Conservation (phyloP, 2,797 vertebrate genomes). For the Diplodus sargus region DNA sequence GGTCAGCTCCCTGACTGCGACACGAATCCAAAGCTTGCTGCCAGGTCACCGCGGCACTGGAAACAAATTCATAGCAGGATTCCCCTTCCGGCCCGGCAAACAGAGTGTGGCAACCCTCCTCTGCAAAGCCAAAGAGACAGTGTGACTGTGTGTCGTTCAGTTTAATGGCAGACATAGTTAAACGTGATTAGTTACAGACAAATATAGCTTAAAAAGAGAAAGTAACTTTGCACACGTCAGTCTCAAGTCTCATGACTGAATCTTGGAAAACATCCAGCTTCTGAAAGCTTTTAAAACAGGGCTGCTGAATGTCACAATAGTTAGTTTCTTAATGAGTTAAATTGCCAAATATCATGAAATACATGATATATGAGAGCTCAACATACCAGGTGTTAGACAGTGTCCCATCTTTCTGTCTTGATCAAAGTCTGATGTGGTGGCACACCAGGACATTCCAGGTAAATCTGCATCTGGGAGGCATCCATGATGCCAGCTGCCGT, state of each 20-base stretch:
- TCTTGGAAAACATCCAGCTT: not conserved
- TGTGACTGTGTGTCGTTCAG: not conserved
- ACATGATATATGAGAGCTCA: not conserved
- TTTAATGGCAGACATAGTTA: not conserved
- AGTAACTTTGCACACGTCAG: not conserved
- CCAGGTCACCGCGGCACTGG: conserved; percentile 89
- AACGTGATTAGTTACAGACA: not conserved
- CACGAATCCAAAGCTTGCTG: conserved; percentile 92
- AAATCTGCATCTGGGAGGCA: conserved; percentile 81
- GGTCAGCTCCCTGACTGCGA: conserved; percentile 92
- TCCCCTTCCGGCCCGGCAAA: conserved; percentile 83
- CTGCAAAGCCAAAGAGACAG: conserved; percentile 78
- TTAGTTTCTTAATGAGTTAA: not conserved
- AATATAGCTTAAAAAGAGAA: not conserved
- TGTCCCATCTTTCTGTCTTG: conserved; percentile 85
- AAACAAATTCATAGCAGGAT: conserved; percentile 93
- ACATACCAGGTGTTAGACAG: conserved; percentile 91
- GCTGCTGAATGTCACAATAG: not conserved
- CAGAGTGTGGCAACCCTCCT: conserved; percentile 87
- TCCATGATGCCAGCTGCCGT: conserved; percentile 89
- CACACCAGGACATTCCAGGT: conserved; percentile 86
- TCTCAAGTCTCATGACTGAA: not conserved
- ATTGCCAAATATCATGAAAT: not conserved
- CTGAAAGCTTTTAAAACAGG: not conserved
- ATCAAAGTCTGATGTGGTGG: conserved; percentile 86